Evolutionary conservation across 2,888 invertebrate species (phyloP).

Genomic region (Andrena minutula): DNA sequence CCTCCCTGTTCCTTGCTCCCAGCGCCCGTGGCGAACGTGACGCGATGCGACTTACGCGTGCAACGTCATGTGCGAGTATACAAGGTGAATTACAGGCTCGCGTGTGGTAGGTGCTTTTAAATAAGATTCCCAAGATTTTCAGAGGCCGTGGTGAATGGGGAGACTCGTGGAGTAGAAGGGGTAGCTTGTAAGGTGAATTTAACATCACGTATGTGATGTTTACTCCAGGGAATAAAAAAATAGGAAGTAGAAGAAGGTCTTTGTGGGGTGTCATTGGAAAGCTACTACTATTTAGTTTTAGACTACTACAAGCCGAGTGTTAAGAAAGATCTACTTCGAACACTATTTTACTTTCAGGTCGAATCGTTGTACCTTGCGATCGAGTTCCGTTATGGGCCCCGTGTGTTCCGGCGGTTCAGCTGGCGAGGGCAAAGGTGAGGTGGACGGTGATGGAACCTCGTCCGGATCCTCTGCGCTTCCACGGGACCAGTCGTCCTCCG

Average conservation of each 20-base stretch:
- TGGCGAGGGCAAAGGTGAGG: conserved; percentile 75
- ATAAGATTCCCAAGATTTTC: not conserved
- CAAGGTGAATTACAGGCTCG: conserved; percentile 24
- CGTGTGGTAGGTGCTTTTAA: not conserved
- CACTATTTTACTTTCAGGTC: not conserved
- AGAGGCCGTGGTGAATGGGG: not conserved
- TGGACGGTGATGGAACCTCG: conserved; percentile 83
- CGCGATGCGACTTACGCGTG: conserved; percentile 29
- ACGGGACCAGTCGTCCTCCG: conserved; percentile 91
- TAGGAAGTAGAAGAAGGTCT: not conserved
- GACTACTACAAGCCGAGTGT: not conserved
- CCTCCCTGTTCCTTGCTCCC: conserved; percentile 12
- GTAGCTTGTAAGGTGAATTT: too few species aligned
- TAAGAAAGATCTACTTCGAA: not conserved
- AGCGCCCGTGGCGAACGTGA: conserved; percentile 48
- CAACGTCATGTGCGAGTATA: not conserved
- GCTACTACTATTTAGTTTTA: not conserved
- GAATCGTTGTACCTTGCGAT: conserved; percentile 86
- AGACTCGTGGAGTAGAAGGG: not conserved
- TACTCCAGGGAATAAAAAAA: too few species aligned
- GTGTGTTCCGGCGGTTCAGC: conserved; percentile 82
- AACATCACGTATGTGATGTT: not conserved
- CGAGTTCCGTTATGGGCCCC: conserved; percentile 87
- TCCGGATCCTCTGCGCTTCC: conserved; percentile 90
- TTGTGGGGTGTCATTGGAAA: not conserved